These are phyloP conservation scores for Poeciliopsis retropinna DNA, from an alignment of 2,113 vertebrate species.

Conservation along the genomic window DNA sequence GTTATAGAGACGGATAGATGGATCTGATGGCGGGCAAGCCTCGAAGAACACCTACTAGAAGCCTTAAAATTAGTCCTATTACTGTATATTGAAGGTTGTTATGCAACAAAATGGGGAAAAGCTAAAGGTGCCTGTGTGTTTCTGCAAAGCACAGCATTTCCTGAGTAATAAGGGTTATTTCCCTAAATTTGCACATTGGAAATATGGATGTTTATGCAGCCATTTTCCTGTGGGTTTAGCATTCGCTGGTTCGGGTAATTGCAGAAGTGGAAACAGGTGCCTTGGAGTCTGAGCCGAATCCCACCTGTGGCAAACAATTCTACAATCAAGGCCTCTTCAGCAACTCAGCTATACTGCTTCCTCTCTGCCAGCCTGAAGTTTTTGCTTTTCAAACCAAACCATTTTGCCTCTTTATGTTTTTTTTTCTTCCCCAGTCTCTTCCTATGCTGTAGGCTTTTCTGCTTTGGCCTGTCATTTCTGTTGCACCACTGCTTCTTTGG, in stretches of 20 bases:
- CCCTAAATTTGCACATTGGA: background rate
- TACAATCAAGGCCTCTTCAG: slow-evolving; percentile 1
- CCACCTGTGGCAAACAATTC: background rate
- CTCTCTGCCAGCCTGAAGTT: background rate
- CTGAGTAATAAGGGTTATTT: background rate
- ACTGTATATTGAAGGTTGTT: background rate
- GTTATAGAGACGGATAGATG: background rate
- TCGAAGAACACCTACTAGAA: background rate
- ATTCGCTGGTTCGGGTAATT: background rate
- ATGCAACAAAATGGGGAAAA: background rate
- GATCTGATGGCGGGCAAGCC: no score
- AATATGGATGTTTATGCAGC: background rate
- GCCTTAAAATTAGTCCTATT: background rate
- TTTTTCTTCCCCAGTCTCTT: background rate
- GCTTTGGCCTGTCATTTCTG: background rate
- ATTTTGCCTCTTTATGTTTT: background rate
- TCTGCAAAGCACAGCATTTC: background rate
- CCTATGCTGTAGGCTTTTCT: background rate
- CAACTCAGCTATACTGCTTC: background rate
- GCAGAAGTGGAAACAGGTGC: slow-evolving; percentile 1
- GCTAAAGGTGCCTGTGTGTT: background rate
- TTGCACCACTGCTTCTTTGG: background rate
- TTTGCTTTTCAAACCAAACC: background rate
- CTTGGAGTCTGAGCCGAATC: background rate
- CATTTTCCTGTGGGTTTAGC: background rate